These are phyloP conservation scores for Oreortyx pictus DNA, from an alignment of 2,797 vertebrate genomes.

Conservation along the genomic window DNA sequence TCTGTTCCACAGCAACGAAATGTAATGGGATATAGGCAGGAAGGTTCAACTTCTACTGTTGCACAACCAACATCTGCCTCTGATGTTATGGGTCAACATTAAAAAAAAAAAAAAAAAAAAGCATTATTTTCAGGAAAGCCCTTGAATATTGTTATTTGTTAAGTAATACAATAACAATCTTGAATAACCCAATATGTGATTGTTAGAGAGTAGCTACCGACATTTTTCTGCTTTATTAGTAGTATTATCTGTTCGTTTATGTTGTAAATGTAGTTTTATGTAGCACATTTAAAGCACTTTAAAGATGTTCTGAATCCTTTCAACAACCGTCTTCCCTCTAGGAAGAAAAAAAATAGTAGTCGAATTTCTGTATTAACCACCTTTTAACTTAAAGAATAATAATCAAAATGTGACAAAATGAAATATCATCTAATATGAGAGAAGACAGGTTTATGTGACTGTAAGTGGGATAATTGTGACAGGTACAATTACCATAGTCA, in stretches of 20 bases:
- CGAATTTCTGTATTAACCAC: constrained; percentile 1
- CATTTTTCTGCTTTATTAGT: background rate
- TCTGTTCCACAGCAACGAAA: background rate
- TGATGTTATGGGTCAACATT: background rate
- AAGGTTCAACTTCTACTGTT: background rate
- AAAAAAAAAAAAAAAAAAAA: background rate
- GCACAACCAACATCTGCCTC: background rate
- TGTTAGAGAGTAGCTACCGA: background rate
- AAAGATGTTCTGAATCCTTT: background rate
- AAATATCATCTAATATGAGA: background rate
- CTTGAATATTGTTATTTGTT: background rate
- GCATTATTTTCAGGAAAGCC: background rate
- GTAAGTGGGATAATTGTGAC: constrained; percentile 6
- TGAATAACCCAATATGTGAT: background rate
- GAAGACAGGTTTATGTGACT: constrained; percentile 11
- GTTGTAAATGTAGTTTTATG: background rate
- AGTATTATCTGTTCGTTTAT: background rate
- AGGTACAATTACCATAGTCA: background rate
- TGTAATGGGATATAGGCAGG: background rate
- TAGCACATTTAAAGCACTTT: background rate
- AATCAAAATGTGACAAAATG: constrained; percentile 15
- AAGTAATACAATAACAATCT: background rate
- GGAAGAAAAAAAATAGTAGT: background rate
- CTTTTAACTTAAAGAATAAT: constrained; percentile 30
- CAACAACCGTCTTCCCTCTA: background rate